A percentile compares a stretch with the other conserved stretches of the same genome.
Evolutionary conservation across 2,797 vertebrate genomes (phyloP).

Genomic region (Anguilla pacifica): DNA sequence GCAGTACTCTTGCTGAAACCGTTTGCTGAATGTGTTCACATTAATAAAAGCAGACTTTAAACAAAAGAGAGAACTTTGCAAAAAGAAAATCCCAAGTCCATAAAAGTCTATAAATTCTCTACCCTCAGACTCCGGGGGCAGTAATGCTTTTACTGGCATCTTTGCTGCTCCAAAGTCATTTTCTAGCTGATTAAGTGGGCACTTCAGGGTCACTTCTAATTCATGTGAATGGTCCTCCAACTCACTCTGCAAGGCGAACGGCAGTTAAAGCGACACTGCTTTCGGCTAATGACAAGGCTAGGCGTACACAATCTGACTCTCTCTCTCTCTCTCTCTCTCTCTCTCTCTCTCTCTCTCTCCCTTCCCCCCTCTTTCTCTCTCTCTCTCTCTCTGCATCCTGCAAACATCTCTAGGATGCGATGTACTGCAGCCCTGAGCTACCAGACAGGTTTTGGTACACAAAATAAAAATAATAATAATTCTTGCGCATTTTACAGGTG

Average conservation of each 20-base stretch:
- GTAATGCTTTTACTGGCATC: slow-evolving; percentile 18
- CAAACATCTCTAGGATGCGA: background rate
- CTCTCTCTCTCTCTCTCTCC: background rate
- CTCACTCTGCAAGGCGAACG: background rate
- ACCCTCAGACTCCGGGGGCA: background rate
- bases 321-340: background rate
- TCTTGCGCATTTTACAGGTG: no score
- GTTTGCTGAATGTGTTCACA: slow-evolving; percentile 22
- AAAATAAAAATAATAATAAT: no score
- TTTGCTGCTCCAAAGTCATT: slow-evolving; percentile 17
- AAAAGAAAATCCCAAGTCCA: background rate
- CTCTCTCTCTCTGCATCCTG: background rate
- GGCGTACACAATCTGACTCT: background rate
- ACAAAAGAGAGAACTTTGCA: background rate
- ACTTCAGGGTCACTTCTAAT: slow-evolving; percentile 57
- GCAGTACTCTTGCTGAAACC: background rate
- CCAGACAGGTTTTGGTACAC: no score
- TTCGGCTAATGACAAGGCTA: slow-evolving; percentile 17
- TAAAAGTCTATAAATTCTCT: slow-evolving; percentile 2
- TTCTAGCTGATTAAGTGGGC: slow-evolving; percentile 51
- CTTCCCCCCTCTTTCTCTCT: background rate
- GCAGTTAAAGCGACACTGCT: slow-evolving; percentile 23
- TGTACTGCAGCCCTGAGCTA: background rate
- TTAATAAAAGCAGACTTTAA: slow-evolving; percentile 19
- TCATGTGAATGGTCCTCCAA: slow-evolving; percentile 56